These are phyloP conservation scores for Bolinopsis microptera DNA, from an alignment of 37 sponge, comb jelly and placozoan genomes.

Conservation along the genomic window DNA sequence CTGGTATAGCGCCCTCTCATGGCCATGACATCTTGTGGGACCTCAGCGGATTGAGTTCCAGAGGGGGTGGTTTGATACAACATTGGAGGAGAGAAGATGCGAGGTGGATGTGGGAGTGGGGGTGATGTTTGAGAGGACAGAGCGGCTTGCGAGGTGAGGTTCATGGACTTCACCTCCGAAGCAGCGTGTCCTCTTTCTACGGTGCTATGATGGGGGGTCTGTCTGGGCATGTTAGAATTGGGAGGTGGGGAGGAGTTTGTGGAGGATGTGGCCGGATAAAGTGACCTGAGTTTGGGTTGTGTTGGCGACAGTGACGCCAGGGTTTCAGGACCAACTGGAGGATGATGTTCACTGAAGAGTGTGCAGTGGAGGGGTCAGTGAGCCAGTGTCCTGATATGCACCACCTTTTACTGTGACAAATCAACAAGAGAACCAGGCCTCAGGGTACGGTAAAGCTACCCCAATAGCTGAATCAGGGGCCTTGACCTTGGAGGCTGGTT, in stretches of 20 bases:
- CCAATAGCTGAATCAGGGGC: too few relatives aligned
- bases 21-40: slow-evolving; percentile 22
- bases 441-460: not conserved
- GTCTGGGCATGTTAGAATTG: not conserved
- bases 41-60: not conserved
- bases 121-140: not conserved
- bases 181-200: not conserved
- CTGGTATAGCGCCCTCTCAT: not conserved
- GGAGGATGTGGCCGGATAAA: not conserved
- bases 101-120: slow-evolving; percentile 2
- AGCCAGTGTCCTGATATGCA: not conserved
- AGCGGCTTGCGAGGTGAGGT: not conserved
- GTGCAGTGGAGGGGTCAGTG: not conserved
- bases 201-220: not conserved
- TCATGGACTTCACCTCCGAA: not conserved
- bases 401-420: not conserved
- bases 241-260: not conserved
- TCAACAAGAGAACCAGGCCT: too few relatives aligned
- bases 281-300: not conserved
- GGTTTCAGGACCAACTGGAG: slow-evolving; percentile 7
- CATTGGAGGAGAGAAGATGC: slow-evolving; percentile 4
- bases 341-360: not conserved
- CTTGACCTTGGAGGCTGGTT: not conserved
- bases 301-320: not conserved
- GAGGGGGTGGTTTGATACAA: slow-evolving; percentile 33